Base-by-base conservation (phyloP, 2,113 vertebrate genomes). In the Salvator merianae region DNA sequence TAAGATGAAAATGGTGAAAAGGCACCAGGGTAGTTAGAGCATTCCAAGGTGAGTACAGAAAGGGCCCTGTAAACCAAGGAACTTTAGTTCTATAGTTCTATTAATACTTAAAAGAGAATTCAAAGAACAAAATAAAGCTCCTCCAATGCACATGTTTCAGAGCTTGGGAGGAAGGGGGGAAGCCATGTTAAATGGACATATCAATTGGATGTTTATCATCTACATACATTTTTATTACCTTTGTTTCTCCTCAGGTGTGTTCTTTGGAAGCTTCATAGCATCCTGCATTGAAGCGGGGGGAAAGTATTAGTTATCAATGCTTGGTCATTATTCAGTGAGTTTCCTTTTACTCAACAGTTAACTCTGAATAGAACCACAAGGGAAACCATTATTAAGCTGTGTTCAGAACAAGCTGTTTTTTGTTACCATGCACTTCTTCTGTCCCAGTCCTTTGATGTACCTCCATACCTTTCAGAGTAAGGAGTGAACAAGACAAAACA, bases 211-310 rank as follows among this genome's bases (percentile, higher is more conserved):
- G 24, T 68, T 47, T 66, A 6, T 26, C 1, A 7, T 53, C 20
- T 26, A 53, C 0, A 50, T 28, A 26, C 4, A 3, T 14, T 3
- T 32, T 34, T 28, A 34, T 18, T 88, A 99, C 98, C 97, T 97
- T 79, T 95, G 91, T 8, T 8, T 84, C 38, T 99, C 97, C 32
- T 97, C 97, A 1, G 90, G 65, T 0, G 96, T 97, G 83, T 20
- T 93, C 93, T 95, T 98, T 16, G 98, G 97, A 93, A 99, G 91
- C 88, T 98, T 99, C 92, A 97, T 90, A 0, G 98, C 98, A 81
- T 95, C 96, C 98, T 99, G 87, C 26, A 85, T 80, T 40, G 9
- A 40, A 88, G 78, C 20, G 83, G 88, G 73, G 75, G 18, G 76
- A 75, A 13, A 12, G 36, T 13, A n/a, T 20, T 14, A 28, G 5